Evolutionary conservation across 1,140 invertebrate species (phyloP), one percentile per base, ranked within the genome.

Genomic region (Camponotus pennsylvanicus): DNA sequence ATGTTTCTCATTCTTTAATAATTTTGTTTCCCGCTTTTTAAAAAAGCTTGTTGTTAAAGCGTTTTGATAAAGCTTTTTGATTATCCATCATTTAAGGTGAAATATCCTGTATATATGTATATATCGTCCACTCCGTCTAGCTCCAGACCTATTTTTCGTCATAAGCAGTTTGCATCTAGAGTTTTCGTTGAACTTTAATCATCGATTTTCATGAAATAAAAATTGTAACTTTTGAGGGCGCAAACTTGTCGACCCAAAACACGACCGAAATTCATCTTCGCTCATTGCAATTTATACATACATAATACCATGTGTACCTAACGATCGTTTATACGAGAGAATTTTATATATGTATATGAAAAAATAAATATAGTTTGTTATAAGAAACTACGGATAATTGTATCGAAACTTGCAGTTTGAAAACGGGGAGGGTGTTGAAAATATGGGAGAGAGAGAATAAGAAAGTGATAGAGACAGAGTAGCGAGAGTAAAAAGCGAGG

Each of bases 341-440:
- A 13, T 82, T 89, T 83, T 88, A 71, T 75, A 87, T 40, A 76
- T 79, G 75, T 79, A 63, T 45, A 86, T 77, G 42, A 67, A 73
- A 42, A 83, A 73, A 86, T 76, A 77, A 57, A 86, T 52, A 86
- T 86, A 34, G 49, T 37, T 55, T 73, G 32, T 70, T 59, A 59
- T 27, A 71, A 71, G 15, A 55, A 13, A 71, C 15, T 55, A 55
- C n/a, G 8, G 52, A 18, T 32, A 61, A 27, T 55, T 34, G 15
- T 71, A 59, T 75, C 27, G 21, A 75, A 40, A 21, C n/a, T 75
- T 75, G n/a, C 45, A 69, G n/a, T 69, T 69, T 32, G 13, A 52
- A 7, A 75, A 75, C 4, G 45, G 15, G 49, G 3, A 52, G 15
- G 49, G 4, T 18, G 5, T 52, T 6, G 49, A 52, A 52, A 52